Base-by-base conservation (phyloP, 2,113 vertebrate species). In the Gnathonemus longibarbis region DNA sequence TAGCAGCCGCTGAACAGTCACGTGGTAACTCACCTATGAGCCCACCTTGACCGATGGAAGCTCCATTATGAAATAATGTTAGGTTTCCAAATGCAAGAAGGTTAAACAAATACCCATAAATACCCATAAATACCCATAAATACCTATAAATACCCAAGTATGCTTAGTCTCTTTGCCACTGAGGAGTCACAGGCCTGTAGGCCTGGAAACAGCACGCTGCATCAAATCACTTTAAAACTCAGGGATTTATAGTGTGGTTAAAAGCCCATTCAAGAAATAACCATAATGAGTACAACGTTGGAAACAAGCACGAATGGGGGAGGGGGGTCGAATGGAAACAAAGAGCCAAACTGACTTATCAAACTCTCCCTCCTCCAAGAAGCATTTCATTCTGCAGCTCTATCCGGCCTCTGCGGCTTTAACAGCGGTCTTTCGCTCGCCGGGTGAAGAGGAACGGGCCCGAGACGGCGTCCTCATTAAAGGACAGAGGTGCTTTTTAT, bases 381-480 rank as follows among this genome's bases (percentile, higher is more conserved):
- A 56, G 50, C 8, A 27, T 31, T 87, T 49, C 48, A 87, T 53
- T 56, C 15, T 17, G n/a, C 49, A 5, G 11, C 0, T 87, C 35
- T 39, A 42, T 87, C 31, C 15, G 27, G 66, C 27, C 39, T 83
- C 13, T 42, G 48, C 11, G 70, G 46, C 77, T 89, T 39, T 84
- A 42, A 89, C n/a, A 8, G 11, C 15, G 52, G 17, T 13, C 50
- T 86, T 48, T 48, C 8, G 21, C 45, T 45, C 58, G 88, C 89
- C 89, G 90, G 90, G 42, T 53, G 89, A 90, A 70, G 90, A 58
- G 84, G 90, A 89, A 19, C 35, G n/a, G 35, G 35, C 31, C 5
- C 19, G 6, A 74, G 88, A 87, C 11, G 66, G 48, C 24, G 62
- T 91, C 77, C 91, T 90, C 88, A 89, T 91, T 91, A 92, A 93